Percentiles rank a stretch among this genome's conserved stretches.
These are phyloP conservation scores for Drosophila nigritarsus DNA, from an alignment of 2,888 invertebrate species.

Conservation along the genomic window DNA sequence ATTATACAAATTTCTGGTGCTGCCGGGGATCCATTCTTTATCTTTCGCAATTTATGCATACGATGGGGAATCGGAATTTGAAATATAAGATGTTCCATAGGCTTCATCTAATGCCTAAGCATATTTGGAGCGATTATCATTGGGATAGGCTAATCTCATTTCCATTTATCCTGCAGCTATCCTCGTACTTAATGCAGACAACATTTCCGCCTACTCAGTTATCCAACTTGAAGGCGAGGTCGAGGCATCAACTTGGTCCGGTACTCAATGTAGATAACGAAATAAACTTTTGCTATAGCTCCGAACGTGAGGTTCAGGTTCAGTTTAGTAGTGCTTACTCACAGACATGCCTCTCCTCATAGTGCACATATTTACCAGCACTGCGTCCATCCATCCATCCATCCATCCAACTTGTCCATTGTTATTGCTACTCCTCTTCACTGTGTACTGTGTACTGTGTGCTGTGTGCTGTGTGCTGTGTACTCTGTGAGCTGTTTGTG, in stretches of 20 bases:
- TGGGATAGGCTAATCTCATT: slow-evolving; percentile 2
- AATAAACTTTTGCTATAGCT: slow-evolving; percentile 32
- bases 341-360: slow-evolving; percentile 23
- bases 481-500: background rate
- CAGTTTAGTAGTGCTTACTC: slow-evolving; percentile 36
- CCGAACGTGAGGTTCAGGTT: slow-evolving; percentile 48
- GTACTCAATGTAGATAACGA: slow-evolving; percentile 24
- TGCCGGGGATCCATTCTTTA: background rate
- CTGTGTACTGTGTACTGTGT: slow-evolving; percentile 2
- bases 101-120: background rate
- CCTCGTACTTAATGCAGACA: background rate
- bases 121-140: background rate
- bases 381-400: slow-evolving; percentile 8
- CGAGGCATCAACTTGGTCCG: slow-evolving; percentile 14
- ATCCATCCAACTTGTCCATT: slow-evolving; percentile 30
- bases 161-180: background rate
- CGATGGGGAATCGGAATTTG: background rate
- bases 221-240: slow-evolving; percentile 25
- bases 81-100: background rate
- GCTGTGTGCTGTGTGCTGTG: background rate
- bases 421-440: slow-evolving; percentile 32
- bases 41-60: background rate
- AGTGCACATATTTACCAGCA: slow-evolving; percentile 42
- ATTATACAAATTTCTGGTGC: background rate
- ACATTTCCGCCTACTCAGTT: slow-evolving; percentile 5